Evolutionary conservation across 2,797 vertebrate species (phyloP).

Genomic region (Streptopelia turtur): DNA sequence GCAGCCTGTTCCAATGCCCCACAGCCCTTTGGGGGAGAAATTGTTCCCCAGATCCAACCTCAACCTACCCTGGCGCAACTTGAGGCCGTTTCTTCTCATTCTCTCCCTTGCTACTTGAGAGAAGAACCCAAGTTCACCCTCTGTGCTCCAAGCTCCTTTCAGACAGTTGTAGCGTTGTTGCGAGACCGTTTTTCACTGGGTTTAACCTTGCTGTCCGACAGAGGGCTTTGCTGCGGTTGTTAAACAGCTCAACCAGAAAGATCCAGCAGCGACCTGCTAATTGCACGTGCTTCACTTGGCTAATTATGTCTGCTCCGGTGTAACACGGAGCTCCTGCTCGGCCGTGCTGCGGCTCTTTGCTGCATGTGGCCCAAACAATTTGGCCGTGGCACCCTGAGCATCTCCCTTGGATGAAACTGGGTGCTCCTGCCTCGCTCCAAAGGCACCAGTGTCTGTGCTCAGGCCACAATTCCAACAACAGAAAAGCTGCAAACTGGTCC

Average conservation of each 20-base stretch:
- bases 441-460: background rate
- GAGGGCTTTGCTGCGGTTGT: background rate
- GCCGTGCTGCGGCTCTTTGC: background rate
- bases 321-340: background rate
- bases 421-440: background rate
- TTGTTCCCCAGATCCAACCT: no score
- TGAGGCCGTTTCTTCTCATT: no score
- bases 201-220: background rate
- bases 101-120: no score
- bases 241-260: background rate
- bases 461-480: background rate
- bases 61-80: no score
- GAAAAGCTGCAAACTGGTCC: background rate
- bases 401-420: background rate
- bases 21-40: no score
- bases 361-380: accelerated
- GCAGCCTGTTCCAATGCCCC: no score
- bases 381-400: background rate
- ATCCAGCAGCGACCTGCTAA: background rate
- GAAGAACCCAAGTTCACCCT: no score
- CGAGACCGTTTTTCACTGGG: background rate
- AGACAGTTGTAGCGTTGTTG: no score
- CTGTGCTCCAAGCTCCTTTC: no score
- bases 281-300: background rate
- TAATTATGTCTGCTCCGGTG: background rate